These are phyloP conservation scores for Cyrtonyx montezumae DNA, from an alignment of 2,113 vertebrate genomes.

Conservation along the genomic window DNA sequence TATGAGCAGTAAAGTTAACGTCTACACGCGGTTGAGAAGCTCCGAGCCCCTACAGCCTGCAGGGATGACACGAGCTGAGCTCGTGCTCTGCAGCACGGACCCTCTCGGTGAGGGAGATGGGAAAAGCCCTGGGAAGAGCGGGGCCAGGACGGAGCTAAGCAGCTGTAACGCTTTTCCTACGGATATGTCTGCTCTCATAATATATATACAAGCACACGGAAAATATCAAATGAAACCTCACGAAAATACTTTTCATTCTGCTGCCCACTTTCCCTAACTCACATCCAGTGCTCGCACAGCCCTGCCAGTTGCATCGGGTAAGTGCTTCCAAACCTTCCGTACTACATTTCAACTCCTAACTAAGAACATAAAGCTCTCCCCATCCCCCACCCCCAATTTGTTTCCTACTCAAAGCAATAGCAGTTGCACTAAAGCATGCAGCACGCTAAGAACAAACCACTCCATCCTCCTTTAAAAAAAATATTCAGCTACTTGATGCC, in stretches of 20 bases:
- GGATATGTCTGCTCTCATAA: too few relatives aligned
- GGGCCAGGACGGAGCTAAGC: accelerated
- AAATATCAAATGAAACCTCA: background rate
- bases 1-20: accelerated
- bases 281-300: background rate
- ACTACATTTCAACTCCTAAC: background rate
- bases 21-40: background rate
- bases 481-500: background rate
- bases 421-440: background rate
- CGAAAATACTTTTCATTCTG: background rate
- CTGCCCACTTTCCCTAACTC: background rate
- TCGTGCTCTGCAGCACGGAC: accelerated
- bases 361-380: background rate
- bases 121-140: accelerated
- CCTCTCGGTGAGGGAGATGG: background rate
- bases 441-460: background rate
- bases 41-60: background rate
- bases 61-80: too few relatives aligned
- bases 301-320: background rate
- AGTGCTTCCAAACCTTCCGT: background rate
- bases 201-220: too few relatives aligned
- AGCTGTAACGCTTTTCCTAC: accelerated
- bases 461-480: background rate
- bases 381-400: too few relatives aligned
- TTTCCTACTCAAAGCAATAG: background rate